These are phyloP conservation scores for Kuschelorhynchus macadamiae DNA, from an alignment of 2,888 invertebrate genomes.

Conservation along the genomic window DNA sequence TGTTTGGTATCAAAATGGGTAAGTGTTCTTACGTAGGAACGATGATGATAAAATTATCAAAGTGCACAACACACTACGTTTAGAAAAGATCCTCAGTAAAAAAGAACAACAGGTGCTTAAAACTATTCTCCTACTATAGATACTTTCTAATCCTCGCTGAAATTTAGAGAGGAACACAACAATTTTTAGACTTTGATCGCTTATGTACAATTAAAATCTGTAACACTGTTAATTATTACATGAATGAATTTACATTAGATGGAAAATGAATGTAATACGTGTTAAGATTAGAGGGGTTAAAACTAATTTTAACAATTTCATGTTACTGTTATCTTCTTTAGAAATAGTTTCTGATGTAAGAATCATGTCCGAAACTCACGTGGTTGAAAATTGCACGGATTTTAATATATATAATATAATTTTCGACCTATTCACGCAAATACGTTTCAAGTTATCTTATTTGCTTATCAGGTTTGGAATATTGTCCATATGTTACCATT, in stretches of 20 bases:
- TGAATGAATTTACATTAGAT: background rate
- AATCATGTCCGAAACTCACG: constrained; percentile 15
- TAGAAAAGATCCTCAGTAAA: background rate
- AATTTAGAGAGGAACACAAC: background rate
- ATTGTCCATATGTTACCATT: constrained; percentile 9
- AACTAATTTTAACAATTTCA: constrained; percentile 12
- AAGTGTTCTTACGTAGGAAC: constrained; percentile 3
- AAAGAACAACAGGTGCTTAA: constrained; percentile 6
- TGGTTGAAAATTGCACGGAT: constrained; percentile 8
- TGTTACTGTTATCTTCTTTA: constrained; percentile 6
- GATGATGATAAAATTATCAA: constrained; percentile 1
- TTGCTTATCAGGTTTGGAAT: constrained; percentile 8
- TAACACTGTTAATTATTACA: constrained; percentile 7
- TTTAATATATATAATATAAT: constrained; percentile 14
- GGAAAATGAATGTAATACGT: constrained; percentile 7
- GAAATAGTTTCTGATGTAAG: constrained; percentile 1
- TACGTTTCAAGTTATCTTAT: constrained; percentile 6
- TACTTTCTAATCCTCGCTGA: constrained; percentile 1
- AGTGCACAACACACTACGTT: background rate
- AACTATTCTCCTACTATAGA: background rate
- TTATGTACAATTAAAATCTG: constrained; percentile 1
- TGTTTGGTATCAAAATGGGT: constrained; percentile 12
- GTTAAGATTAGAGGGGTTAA: constrained; percentile 15
- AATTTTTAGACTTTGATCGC: constrained; percentile 3
- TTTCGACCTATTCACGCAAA: constrained; percentile 7